Evolutionary conservation across 2,888 invertebrate genomes (phyloP).

Genomic region (Gastrophysa polygoni): DNA sequence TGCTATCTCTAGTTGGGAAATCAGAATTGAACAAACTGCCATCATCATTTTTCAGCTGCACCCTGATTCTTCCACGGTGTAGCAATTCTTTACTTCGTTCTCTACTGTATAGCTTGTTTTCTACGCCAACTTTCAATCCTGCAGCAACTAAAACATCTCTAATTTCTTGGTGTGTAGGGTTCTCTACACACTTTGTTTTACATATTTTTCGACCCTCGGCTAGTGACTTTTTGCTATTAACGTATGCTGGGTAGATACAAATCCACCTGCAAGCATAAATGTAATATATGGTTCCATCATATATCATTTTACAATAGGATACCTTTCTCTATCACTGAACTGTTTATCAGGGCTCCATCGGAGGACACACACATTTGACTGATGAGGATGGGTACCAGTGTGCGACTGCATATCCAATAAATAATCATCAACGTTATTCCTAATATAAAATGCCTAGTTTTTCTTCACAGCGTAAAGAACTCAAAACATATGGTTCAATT

Average conservation of each 20-base stretch:
- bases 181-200: slow-evolving; percentile 88
- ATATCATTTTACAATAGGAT: too few species aligned
- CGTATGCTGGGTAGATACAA: slow-evolving; percentile 95
- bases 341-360: slow-evolving; percentile 76
- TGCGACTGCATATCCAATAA: slow-evolving; percentile 37
- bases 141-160: slow-evolving; percentile 86
- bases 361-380: slow-evolving; percentile 32
- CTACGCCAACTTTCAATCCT: slow-evolving; percentile 85
- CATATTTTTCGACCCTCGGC: slow-evolving; percentile 87
- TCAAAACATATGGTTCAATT: too few species aligned
- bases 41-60: slow-evolving; percentile 92
- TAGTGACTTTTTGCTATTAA: slow-evolving; percentile 91
- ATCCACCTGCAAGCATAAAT: slow-evolving; percentile 76
- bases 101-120: slow-evolving; percentile 90
- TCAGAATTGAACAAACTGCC: slow-evolving; percentile 75
- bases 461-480: too few species aligned
- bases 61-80: slow-evolving; percentile 85
- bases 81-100: slow-evolving; percentile 90
- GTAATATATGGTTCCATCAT: too few species aligned
- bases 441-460: too few species aligned
- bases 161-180: slow-evolving; percentile 95
- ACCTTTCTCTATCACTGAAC: slow-evolving; percentile 81
- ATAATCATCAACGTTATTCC: not conserved
- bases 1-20: slow-evolving; percentile 75
- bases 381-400: slow-evolving; percentile 19